Evolutionary conservation across 2,888 invertebrate species (phyloP).

Genomic region (Julus scanicus): DNA sequence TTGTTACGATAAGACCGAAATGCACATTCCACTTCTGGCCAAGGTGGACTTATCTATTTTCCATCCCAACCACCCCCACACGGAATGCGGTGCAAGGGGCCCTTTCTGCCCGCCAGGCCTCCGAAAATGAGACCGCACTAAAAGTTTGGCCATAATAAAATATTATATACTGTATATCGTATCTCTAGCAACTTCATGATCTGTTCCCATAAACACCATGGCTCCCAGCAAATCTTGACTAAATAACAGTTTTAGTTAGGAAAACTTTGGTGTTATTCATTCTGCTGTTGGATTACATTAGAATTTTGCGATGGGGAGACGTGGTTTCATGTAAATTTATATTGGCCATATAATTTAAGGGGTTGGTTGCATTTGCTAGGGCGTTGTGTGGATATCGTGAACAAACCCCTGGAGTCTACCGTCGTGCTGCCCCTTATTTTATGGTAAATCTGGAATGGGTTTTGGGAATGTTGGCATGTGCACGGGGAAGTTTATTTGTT

Average conservation of each 20-base stretch:
- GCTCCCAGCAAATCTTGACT: conserved; percentile 19
- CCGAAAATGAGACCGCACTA: neutral
- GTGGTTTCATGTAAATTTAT: neutral
- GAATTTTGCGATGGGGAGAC: conserved; percentile 2
- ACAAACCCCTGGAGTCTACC: neutral
- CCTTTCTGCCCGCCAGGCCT: neutral
- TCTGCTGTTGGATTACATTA: neutral
- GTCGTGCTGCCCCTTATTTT: neutral
- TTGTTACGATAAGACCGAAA: conserved; percentile 23
- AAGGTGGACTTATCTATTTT: neutral
- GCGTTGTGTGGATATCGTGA: neutral
- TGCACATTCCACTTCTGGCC: neutral
- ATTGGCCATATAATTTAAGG: conserved; percentile 29
- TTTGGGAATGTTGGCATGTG: conserved; percentile 5
- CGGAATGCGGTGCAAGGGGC: neutral
- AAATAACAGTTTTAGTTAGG: conserved; percentile 30
- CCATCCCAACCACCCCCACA: conserved; percentile 38
- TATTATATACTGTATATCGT: neutral
- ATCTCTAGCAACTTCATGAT: conserved; percentile 1
- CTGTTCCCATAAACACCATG: conserved; percentile 27
- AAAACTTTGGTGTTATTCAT: conserved; percentile 24
- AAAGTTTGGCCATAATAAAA: conserved; percentile 12
- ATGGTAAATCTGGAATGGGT: conserved; percentile 27
- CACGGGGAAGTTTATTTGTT: neutral
- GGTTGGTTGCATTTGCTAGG: neutral